Conservation (phyloP, 2,797 vertebrate genomes). For the Acanthis flammea region DNA sequence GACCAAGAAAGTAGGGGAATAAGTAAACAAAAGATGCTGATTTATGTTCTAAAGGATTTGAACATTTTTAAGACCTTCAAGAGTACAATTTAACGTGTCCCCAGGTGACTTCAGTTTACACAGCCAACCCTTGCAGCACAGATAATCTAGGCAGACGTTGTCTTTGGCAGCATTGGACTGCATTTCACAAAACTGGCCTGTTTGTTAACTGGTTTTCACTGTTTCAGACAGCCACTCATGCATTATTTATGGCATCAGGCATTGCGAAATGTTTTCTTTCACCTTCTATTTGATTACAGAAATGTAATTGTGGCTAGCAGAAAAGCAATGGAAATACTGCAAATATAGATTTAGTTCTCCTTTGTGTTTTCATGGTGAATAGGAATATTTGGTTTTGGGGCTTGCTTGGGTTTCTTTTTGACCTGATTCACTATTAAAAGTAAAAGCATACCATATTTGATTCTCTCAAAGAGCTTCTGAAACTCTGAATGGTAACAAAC, state of each 20-base stretch:
- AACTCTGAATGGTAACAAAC: not conserved
- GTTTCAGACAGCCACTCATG: constrained; percentile 30
- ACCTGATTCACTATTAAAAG: not conserved
- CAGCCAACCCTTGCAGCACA: constrained; percentile 19
- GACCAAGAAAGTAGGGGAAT: not conserved
- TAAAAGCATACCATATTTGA: not conserved
- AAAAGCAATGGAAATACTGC: constrained; percentile 36
- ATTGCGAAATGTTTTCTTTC: constrained; percentile 30
- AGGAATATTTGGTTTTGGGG: not conserved
- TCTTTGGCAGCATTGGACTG: constrained; percentile 32
- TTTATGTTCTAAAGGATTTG: constrained; percentile 48
- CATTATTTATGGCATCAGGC: constrained; percentile 36
- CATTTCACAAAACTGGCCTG: constrained; percentile 8
- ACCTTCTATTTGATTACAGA: constrained; percentile 52
- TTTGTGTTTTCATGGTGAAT: not conserved
- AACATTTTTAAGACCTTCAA: constrained; percentile 59
- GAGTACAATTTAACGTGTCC: constrained; percentile 33
- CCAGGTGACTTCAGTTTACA: constrained; percentile 57
- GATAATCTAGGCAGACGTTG: constrained; percentile 58
- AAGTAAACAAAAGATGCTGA: constrained; percentile 44
- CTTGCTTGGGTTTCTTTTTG: not conserved
- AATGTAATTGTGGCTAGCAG: constrained; percentile 1
- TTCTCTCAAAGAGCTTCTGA: not conserved
- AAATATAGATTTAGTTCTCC: constrained; percentile 2
- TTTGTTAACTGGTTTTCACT: constrained; percentile 34